phyloP scores from a whole-genome alignment of 2,888 invertebrate species.

The Adineta ricciae region DNA sequence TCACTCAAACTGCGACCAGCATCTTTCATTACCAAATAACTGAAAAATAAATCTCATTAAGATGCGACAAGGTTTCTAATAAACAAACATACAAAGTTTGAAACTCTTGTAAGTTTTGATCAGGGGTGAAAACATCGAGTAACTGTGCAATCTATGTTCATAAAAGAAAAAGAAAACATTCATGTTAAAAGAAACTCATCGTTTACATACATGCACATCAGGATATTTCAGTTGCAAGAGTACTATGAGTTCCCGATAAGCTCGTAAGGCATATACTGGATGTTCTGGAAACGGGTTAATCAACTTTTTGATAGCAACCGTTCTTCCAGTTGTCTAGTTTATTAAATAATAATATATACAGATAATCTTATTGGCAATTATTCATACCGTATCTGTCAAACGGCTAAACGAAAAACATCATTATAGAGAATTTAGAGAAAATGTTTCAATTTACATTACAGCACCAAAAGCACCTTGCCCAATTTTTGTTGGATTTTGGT shows the following conservation, averaged over 20 bases:
- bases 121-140: neutral
- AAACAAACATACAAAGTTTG: neutral
- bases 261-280: neutral
- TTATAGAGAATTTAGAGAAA: neutral
- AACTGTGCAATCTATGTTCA: neutral
- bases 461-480: neutral
- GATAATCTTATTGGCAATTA: neutral
- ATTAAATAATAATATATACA: neutral
- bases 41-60: neutral
- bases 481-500: neutral
- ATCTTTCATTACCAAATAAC: neutral
- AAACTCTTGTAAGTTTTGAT: neutral
- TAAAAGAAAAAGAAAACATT: no score
- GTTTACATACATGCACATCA: constrained; percentile 86
- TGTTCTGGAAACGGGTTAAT: constrained; percentile 94
- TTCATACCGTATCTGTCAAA: neutral
- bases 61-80: neutral
- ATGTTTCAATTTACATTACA: neutral
- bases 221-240: constrained; percentile 94
- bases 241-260: constrained; percentile 54
- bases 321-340: neutral
- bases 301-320: constrained; percentile 95
- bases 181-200: constrained; percentile 32
- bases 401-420: neutral
- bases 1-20: neutral